phyloP scores from a whole-genome alignment of 2,797 vertebrate species.

The Sebastes hopkinsi region DNA sequence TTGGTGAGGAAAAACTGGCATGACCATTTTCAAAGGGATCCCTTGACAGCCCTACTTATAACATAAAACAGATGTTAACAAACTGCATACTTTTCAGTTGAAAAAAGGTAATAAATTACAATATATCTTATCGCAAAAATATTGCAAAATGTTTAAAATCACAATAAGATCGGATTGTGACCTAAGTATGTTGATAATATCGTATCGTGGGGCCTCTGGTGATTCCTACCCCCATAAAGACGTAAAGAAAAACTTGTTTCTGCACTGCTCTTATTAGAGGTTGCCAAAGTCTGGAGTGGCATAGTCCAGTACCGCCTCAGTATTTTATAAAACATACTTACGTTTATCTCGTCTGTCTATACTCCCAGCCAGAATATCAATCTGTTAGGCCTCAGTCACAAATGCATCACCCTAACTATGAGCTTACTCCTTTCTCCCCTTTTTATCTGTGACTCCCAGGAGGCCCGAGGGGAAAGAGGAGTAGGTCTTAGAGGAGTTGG shows the following conservation, averaged over 20 bases:
- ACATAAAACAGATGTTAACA: no score
- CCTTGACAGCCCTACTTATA: no score
- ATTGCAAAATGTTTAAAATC: no score
- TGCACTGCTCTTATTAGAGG: neutral
- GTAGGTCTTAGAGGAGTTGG: conserved; percentile 30
- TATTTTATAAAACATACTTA: neutral
- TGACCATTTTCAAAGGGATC: no score
- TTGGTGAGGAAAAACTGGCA: no score
- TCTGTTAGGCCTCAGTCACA: neutral
- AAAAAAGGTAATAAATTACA: no score
- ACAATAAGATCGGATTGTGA: no score
- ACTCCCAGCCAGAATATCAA: neutral
- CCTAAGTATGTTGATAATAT: no score
- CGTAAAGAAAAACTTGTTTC: neutral
- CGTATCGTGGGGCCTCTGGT: no score
- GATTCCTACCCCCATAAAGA: neutral
- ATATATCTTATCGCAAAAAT: no score
- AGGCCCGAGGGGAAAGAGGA: conserved; percentile 19
- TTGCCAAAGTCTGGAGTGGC: neutral
- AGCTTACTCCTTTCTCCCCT: neutral
- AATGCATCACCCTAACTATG: conserved; percentile 1
- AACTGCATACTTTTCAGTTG: no score
- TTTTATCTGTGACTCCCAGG: conserved; percentile 25
- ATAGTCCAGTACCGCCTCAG: neutral
- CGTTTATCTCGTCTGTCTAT: neutral